A percentile compares a stretch with the other conserved stretches of the same genome.
Conservation (phyloP, 2,113 vertebrate species). For the Campylorhamphus procurvoides region DNA sequence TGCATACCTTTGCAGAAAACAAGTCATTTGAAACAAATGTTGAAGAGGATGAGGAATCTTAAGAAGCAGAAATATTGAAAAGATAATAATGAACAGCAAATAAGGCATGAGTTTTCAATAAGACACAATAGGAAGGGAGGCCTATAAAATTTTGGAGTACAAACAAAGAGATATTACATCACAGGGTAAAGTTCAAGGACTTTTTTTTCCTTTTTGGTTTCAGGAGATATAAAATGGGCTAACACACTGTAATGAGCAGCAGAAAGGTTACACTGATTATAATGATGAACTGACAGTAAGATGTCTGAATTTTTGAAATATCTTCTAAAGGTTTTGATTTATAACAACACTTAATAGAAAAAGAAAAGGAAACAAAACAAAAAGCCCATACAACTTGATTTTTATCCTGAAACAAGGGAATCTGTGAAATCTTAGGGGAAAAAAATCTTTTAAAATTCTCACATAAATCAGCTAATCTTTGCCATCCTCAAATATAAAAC, state of each 20-base stretch:
- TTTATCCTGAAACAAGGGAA: not conserved
- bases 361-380: not conserved
- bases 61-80: conserved; percentile 35
- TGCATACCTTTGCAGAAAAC: not conserved
- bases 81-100: conserved; percentile 36
- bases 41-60: not conserved
- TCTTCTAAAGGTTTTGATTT: not conserved
- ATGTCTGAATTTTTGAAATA: not conserved
- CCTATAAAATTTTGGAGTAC: conserved; percentile 47
- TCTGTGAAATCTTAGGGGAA: not conserved
- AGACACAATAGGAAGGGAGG: not conserved
- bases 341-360: not conserved
- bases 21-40: conserved; percentile 37
- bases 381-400: not conserved
- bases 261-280: not conserved
- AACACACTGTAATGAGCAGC: not conserved
- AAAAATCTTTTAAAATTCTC: not conserved
- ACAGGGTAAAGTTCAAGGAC: not conserved
- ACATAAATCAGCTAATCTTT: not conserved
- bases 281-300: not conserved
- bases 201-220: not conserved
- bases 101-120: conserved; percentile 56
- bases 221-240: not conserved
- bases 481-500: not conserved
- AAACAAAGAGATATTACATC: conserved; percentile 40